A percentile compares a stretch with the other conserved stretches of the same genome.
phyloP scores from a whole-genome alignment of 2,888 invertebrate species.

The Hetaerina titia region DNA sequence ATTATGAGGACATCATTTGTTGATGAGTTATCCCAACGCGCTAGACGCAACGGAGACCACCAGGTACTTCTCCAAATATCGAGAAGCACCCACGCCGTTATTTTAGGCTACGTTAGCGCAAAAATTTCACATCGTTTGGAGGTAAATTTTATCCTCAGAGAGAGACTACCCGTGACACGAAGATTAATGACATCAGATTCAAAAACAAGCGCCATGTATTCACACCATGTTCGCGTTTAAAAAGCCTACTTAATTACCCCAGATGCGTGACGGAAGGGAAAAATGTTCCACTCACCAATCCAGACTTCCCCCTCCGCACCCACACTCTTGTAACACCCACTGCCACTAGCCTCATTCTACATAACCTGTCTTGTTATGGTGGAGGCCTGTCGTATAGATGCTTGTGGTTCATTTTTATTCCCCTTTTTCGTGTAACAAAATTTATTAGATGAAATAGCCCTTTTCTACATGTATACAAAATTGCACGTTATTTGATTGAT shows the following conservation, averaged over 20 bases:
- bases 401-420: no score
- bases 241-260: not conserved
- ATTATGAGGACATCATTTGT: no score
- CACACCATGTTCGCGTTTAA: not conserved
- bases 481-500: no score
- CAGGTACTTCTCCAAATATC: not conserved
- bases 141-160: not conserved
- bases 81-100: not conserved
- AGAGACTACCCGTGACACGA: not conserved
- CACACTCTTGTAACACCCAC: not conserved
- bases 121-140: not conserved
- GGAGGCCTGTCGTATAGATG: no score
- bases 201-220: not conserved
- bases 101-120: not conserved
- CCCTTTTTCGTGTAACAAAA: no score
- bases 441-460: no score
- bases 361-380: no score
- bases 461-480: no score
- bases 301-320: not conserved
- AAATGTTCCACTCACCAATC: not conserved
- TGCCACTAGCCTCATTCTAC: no score
- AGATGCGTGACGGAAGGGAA: not conserved
- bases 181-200: not conserved
- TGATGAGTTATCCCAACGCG: no score
- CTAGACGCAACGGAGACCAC: not conserved